These are phyloP conservation scores for Tragelaphus scriptus DNA, from an alignment of 2,113 vertebrate species.

Conservation along the genomic window DNA sequence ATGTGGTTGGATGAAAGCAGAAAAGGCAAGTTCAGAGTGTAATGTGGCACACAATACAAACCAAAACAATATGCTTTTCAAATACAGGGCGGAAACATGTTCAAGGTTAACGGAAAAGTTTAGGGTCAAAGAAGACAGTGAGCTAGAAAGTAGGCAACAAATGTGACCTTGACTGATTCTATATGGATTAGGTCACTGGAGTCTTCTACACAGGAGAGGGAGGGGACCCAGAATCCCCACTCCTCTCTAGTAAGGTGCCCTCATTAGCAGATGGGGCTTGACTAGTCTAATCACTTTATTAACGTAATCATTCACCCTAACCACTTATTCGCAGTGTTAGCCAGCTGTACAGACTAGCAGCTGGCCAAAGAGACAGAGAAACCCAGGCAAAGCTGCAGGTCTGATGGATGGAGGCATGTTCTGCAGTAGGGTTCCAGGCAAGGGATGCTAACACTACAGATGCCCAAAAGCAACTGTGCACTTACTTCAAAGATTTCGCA, in stretches of 20 bases:
- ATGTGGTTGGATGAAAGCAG: not conserved
- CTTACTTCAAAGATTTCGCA: not conserved
- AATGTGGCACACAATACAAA: too few relatives aligned
- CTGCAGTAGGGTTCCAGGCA: rapidly evolving
- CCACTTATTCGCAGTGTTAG: not conserved
- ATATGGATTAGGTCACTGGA: rapidly evolving
- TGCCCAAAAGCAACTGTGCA: not conserved
- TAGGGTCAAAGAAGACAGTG: not conserved
- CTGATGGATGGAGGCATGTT: not conserved
- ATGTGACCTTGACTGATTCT: too few relatives aligned
- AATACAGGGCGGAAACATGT: not conserved
- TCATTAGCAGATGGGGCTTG: not conserved
- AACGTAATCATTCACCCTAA: not conserved
- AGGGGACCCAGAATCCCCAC: not conserved
- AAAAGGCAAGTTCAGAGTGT: not conserved
- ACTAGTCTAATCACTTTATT: not conserved
- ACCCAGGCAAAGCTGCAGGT: too few relatives aligned
- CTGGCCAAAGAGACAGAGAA: not conserved
- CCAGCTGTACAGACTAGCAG: not conserved
- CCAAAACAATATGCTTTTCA: not conserved
- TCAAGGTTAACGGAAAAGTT: not conserved
- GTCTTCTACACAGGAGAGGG: rapidly evolving
- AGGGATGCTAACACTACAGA: not conserved
- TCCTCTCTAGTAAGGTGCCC: not conserved
- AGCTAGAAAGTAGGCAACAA: not conserved